These are phyloP conservation scores for Achatina immaculata DNA, from an alignment of 1,140 invertebrate genomes.

Conservation along the genomic window DNA sequence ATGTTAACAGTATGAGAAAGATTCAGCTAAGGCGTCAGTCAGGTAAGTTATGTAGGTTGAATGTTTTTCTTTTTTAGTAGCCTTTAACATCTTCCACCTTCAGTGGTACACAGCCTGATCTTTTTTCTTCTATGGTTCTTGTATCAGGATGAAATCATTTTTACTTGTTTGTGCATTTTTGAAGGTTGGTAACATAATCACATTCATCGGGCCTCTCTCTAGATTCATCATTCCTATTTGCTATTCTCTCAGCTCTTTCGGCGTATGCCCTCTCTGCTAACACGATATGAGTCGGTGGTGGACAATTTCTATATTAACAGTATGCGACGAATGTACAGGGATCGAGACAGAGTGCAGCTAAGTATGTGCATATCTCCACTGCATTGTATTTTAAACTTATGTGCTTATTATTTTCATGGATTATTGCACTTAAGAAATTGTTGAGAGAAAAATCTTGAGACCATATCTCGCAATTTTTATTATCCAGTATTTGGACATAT, in stretches of 20 bases:
- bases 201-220: neutral
- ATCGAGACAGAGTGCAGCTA: constrained; percentile 12
- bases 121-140: neutral
- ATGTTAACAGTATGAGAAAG: constrained; percentile 36
- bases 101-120: neutral
- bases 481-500: too few relatives aligned
- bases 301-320: constrained; percentile 42
- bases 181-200: neutral
- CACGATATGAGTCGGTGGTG: constrained; percentile 19
- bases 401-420: too few relatives aligned
- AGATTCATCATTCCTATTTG: constrained; percentile 2
- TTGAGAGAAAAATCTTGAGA: too few relatives aligned
- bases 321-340: constrained; percentile 39
- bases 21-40: constrained; percentile 17
- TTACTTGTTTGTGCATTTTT: neutral
- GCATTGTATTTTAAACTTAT: too few relatives aligned
- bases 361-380: constrained; percentile 28
- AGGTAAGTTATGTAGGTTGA: constrained; percentile 22
- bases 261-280: constrained; percentile 27
- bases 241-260: constrained; percentile 27
- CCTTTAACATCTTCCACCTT: neutral
- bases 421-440: too few relatives aligned
- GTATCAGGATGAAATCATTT: neutral
- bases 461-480: too few relatives aligned
- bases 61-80: neutral